Evolutionary conservation across 1,140 invertebrate species (phyloP).

Genomic region (Neodiprion virginianus): DNA sequence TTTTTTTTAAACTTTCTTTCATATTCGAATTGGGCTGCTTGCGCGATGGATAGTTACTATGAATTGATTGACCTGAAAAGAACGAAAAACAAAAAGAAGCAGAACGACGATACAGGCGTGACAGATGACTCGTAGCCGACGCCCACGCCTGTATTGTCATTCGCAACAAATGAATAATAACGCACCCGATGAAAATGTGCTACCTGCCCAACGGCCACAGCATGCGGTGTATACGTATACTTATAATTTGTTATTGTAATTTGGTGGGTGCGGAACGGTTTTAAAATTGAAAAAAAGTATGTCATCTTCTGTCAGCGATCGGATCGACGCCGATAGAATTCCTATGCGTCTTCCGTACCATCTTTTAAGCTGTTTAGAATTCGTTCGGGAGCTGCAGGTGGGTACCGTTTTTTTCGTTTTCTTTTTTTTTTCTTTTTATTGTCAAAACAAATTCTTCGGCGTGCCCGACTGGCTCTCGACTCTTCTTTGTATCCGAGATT

Average conservation of each 20-base stretch:
- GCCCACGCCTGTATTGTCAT: slow-evolving; percentile 46
- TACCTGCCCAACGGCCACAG: slow-evolving; percentile 15
- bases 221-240: slow-evolving; percentile 11
- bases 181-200: background rate
- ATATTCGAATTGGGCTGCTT: background rate
- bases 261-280: slow-evolving; percentile 38
- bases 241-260: slow-evolving; percentile 47
- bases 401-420: no score
- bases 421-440: no score
- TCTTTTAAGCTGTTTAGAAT: slow-evolving; percentile 18
- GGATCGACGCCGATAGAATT: slow-evolving; percentile 30
- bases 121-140: slow-evolving; percentile 22
- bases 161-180: slow-evolving; percentile 1
- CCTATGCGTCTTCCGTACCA: slow-evolving; percentile 11
- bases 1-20: no score
- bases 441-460: no score
- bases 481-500: no score
- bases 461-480: no score
- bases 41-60: slow-evolving; percentile 19
- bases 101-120: background rate
- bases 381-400: background rate
- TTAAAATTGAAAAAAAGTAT: slow-evolving; percentile 18
- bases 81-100: slow-evolving; percentile 15
- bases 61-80: slow-evolving; percentile 55
- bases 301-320: slow-evolving; percentile 34